These are phyloP conservation scores for Clamator glandarius DNA, from an alignment of 2,797 vertebrate species.

Conservation along the genomic window DNA sequence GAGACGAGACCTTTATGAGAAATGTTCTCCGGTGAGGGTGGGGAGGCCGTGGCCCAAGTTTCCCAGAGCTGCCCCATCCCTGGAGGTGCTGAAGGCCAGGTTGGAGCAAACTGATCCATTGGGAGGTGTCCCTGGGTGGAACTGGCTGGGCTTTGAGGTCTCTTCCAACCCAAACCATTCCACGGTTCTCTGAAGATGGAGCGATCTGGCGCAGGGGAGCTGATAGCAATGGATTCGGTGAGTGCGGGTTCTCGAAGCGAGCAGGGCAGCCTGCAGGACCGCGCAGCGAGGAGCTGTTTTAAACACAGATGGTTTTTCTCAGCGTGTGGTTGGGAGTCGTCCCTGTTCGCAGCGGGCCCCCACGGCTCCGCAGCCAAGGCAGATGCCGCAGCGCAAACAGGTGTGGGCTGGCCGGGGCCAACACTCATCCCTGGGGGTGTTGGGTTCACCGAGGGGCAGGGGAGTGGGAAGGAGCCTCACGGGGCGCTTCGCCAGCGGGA, in stretches of 20 bases:
- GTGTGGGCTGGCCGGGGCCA: conserved; percentile 19
- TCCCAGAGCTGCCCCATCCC: too few relatives aligned
- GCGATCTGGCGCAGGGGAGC: background rate
- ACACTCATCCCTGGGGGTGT: background rate
- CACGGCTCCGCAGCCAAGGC: background rate
- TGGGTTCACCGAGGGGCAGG: background rate
- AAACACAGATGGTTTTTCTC: conserved; percentile 9
- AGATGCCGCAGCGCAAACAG: conserved; percentile 37
- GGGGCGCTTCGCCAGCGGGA: background rate
- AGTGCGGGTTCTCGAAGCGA: rapidly evolving
- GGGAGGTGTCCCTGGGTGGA: too few relatives aligned
- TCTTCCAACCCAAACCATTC: too few relatives aligned
- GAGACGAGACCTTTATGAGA: too few relatives aligned
- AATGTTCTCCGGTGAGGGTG: too few relatives aligned
- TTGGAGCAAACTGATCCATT: too few relatives aligned
- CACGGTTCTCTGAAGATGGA: background rate
- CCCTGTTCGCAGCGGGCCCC: background rate
- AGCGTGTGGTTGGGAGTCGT: background rate
- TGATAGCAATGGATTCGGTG: background rate
- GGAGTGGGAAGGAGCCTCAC: background rate
- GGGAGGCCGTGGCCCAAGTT: too few relatives aligned
- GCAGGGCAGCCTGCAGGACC: background rate
- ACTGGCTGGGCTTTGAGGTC: too few relatives aligned
- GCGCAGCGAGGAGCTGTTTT: background rate
- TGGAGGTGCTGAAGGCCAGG: too few relatives aligned